Base-by-base conservation (phyloP, 2,113 vertebrate genomes). In the Hippocampus abdominalis region DNA sequence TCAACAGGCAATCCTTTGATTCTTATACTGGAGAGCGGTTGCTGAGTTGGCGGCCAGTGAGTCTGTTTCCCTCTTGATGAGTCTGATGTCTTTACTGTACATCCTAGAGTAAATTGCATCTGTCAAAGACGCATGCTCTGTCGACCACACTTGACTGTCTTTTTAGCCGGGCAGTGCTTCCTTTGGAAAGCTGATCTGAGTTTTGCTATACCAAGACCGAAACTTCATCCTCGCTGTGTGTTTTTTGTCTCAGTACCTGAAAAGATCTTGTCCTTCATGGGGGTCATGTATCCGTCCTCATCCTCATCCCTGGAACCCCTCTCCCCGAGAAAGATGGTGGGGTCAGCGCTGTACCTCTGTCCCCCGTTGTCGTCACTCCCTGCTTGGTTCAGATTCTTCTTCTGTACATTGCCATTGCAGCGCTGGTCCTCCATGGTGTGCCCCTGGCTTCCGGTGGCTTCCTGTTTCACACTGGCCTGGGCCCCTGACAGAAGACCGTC, bases 291-390 rank as follows among this genome's bases (percentile, higher is more conserved):
- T 9, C 94, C 95, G 0, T 98, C 96, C 85, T 96, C 95, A 25
- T 96, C 94, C 36, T 93, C 90, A 69, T 94, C 93, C 32, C 93
- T 89, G 54, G 91, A 73, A 0, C 75, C 90, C 25, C 94, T 92
- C 64, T 98, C 96, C 0, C 93, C 92, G 7, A 95, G 88, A 80
- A 96, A 96, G 71, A 94, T 92, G 0, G 97, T 98, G 71, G 96
- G 96, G 77, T 99, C 97, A 0, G 96, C 94, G 2, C 95, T 98
- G 92, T 99, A 98, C 51, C 96, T 92, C 89, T 97, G 97, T 13
- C 94, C 91, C 70, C 91, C 93, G 73, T 92, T 94, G 73, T 97
- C 96, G 65, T 98, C 95, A 27, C 89, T 73, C 51, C 89, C 64
- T 53, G 66, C 15, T 90, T 91, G 69, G 87, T 85, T 42, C 85